Conservation (phyloP, 2,888 invertebrate species). For the Cryptus viduatorius region DNA sequence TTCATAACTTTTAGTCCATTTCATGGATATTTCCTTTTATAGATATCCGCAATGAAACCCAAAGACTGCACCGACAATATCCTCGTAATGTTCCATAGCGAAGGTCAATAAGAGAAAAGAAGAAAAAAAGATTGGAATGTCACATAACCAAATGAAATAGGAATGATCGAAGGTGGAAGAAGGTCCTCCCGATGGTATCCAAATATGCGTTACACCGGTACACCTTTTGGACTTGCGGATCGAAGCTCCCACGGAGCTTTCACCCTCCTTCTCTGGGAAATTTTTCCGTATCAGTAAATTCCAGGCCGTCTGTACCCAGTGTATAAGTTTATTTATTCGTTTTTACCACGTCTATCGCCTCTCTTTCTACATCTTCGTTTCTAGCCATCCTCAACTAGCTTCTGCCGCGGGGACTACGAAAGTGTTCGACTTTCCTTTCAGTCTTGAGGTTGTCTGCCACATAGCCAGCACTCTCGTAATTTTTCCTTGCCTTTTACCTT, state of each 20-base stretch:
- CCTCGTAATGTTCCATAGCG: background rate
- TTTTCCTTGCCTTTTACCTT: constrained; percentile 40
- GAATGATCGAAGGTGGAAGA: constrained; percentile 3
- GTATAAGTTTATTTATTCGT: constrained; percentile 59
- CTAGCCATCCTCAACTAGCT: constrained; percentile 5
- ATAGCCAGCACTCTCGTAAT: background rate
- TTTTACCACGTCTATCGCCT: constrained; percentile 50
- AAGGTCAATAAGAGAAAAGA: background rate
- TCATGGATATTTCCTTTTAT: background rate
- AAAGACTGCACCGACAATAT: background rate
- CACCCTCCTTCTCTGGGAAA: constrained; percentile 22
- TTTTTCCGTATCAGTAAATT: constrained; percentile 64
- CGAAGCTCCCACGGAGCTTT: constrained; percentile 48
- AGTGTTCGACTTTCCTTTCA: constrained; percentile 44
- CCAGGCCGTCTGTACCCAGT: constrained; percentile 43
- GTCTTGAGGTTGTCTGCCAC: constrained; percentile 17
- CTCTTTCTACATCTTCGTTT: constrained; percentile 16
- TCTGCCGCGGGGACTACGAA: background rate
- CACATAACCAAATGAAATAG: constrained; percentile 8
- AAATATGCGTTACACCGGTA: constrained; percentile 18
- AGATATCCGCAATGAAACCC: background rate
- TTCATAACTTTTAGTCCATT: background rate
- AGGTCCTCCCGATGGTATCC: constrained; percentile 11
- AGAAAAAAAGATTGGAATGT: constrained; percentile 18
- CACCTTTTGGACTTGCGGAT: constrained; percentile 39